Conservation (phyloP, 2,113 vertebrate genomes). For the Amia ocellicauda region DNA sequence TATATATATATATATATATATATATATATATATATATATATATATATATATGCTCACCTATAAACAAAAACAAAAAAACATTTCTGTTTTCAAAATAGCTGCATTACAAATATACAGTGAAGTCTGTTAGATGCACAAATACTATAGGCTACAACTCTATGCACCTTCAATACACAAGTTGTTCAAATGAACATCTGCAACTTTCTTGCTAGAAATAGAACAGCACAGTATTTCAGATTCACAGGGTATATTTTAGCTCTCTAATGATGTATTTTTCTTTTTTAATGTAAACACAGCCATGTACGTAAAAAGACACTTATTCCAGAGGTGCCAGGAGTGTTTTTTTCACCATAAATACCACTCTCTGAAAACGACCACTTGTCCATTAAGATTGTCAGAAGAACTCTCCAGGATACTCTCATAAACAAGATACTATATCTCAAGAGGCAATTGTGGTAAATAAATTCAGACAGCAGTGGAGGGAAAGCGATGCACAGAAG, state of each 20-base stretch:
- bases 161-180: background rate
- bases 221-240: background rate
- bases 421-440: constrained; percentile 44
- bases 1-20: too few relatives aligned
- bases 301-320: constrained; percentile 36
- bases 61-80: too few relatives aligned
- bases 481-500: background rate
- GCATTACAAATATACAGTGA: constrained; percentile 2
- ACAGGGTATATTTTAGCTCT: constrained; percentile 8
- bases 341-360: constrained; percentile 44
- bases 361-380: constrained; percentile 47
- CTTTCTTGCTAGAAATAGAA: constrained; percentile 20
- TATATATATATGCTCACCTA: too few relatives aligned
- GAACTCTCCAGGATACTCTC: constrained; percentile 36
- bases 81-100: constrained; percentile 20
- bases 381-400: constrained; percentile 57
- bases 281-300: constrained; percentile 36
- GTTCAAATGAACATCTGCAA: constrained; percentile 32
- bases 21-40: too few relatives aligned
- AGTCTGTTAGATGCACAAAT: background rate
- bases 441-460: constrained; percentile 41
- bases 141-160: background rate
- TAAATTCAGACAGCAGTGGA: constrained; percentile 30
- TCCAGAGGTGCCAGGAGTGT: constrained; percentile 43
- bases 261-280: constrained; percentile 30